Evolutionary conservation across 2,797 vertebrate genomes (phyloP).

Genomic region (Mormyrus hasselquistii): DNA sequence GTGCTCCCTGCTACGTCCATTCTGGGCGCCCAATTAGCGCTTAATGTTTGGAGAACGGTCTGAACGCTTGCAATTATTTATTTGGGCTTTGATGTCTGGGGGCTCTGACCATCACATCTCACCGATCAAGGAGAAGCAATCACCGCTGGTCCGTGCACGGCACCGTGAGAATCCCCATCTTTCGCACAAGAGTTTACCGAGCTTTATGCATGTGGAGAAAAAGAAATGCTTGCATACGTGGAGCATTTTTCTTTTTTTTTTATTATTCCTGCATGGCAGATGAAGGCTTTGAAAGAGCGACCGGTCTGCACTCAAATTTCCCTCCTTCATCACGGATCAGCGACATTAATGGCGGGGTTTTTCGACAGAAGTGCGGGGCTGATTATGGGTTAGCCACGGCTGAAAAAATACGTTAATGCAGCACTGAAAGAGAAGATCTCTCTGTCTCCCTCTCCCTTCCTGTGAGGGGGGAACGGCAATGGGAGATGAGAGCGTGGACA

Average conservation of each 20-base stretch:
- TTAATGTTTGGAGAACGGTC: slow-evolving; percentile 47
- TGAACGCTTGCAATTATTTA: slow-evolving; percentile 59
- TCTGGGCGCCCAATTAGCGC: slow-evolving; percentile 63
- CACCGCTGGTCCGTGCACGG: slow-evolving; percentile 42
- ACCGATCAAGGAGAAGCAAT: slow-evolving; percentile 44
- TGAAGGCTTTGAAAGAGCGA: background rate
- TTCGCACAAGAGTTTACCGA: background rate
- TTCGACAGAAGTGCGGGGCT: background rate
- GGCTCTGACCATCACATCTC: slow-evolving; percentile 51
- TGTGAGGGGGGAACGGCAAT: slow-evolving; percentile 33
- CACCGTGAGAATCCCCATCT: slow-evolving; percentile 23
- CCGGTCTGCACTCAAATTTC: background rate
- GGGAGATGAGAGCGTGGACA: slow-evolving; percentile 41
- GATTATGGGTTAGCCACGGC: slow-evolving; percentile 1
- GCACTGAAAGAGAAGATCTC: slow-evolving; percentile 18
- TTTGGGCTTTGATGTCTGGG: slow-evolving; percentile 52
- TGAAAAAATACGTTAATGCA: background rate
- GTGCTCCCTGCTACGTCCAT: slow-evolving; percentile 42
- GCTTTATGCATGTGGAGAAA: slow-evolving; percentile 15
- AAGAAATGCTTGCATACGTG: background rate
- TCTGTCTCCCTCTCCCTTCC: slow-evolving; percentile 16
- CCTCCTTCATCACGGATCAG: background rate
- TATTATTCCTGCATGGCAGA: background rate
- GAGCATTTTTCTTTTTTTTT: background rate
- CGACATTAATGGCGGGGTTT: slow-evolving; percentile 16